Conservation (phyloP, 2,888 invertebrate species). For the Sinhomidia bicolor region DNA sequence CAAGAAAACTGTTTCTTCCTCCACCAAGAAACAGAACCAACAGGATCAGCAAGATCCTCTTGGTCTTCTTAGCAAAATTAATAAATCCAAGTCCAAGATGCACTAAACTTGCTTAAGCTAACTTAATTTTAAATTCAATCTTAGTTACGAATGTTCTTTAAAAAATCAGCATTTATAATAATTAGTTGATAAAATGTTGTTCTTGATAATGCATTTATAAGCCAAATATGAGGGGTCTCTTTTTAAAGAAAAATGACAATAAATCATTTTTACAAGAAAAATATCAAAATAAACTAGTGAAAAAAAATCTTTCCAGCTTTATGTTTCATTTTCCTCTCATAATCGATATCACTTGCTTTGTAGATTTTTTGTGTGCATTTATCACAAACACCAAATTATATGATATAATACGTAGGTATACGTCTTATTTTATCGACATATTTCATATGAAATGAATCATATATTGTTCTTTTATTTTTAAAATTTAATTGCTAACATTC, state of each 20-base stretch:
- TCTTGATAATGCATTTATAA: slow-evolving; percentile 65
- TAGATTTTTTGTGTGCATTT: slow-evolving; percentile 40
- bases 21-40: slow-evolving; percentile 27
- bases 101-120: slow-evolving; percentile 42
- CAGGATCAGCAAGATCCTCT: slow-evolving; percentile 60
- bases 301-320: not conserved
- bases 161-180: slow-evolving; percentile 40
- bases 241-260: slow-evolving; percentile 53
- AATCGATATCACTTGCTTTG: slow-evolving; percentile 29
- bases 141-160: slow-evolving; percentile 17
- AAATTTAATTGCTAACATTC: slow-evolving; percentile 28
- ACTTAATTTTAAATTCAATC: slow-evolving; percentile 30
- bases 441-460: not conserved
- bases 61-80: slow-evolving; percentile 70
- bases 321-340: not conserved
- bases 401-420: slow-evolving; percentile 36
- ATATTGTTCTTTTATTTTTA: slow-evolving; percentile 16
- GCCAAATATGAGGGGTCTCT: slow-evolving; percentile 72
- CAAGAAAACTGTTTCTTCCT: slow-evolving; percentile 49
- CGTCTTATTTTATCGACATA: slow-evolving; percentile 1
- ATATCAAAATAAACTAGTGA: not conserved
- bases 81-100: slow-evolving; percentile 64
- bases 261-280: slow-evolving; percentile 56
- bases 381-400: slow-evolving; percentile 38
- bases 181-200: slow-evolving; percentile 36